phyloP scores from a whole-genome alignment of 2,797 vertebrate species.

The Ara ararauna region DNA sequence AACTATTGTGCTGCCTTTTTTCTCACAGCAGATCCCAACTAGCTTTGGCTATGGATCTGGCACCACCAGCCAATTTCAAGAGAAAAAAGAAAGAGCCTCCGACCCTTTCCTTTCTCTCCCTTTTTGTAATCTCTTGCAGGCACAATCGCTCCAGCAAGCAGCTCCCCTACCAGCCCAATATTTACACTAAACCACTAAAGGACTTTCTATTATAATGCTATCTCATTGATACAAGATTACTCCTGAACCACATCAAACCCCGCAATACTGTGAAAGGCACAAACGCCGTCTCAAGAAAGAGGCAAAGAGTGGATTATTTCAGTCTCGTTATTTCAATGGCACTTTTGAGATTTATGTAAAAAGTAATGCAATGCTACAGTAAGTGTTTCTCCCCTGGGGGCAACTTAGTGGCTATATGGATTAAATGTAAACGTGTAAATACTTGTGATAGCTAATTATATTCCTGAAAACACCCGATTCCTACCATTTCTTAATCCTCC shows the following conservation, averaged over 20 bases:
- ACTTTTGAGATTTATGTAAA: constrained; percentile 71
- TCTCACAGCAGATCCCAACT: constrained; percentile 65
- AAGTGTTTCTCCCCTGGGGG: constrained; percentile 62
- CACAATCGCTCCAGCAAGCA: constrained; percentile 66
- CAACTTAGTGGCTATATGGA: constrained; percentile 20
- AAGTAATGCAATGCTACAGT: constrained; percentile 70
- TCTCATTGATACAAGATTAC: constrained; percentile 73
- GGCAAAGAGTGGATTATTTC: constrained; percentile 66
- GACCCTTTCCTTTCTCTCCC: constrained; percentile 72
- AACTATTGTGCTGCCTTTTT: constrained; percentile 60
- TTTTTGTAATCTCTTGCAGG: constrained; percentile 70
- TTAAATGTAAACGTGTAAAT: constrained; percentile 8
- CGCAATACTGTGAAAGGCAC: constrained; percentile 53
- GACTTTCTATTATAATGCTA: constrained; percentile 72
- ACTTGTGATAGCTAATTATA: constrained; percentile 28
- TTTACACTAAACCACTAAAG: constrained; percentile 74
- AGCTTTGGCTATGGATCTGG: constrained; percentile 60
- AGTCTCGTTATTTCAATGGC: constrained; percentile 50
- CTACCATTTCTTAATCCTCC: constrained; percentile 20
- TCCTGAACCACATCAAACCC: constrained; percentile 71
- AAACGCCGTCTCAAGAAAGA: constrained; percentile 63
- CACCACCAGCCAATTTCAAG: constrained; percentile 65
- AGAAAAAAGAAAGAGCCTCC: constrained; percentile 49
- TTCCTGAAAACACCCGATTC: constrained; percentile 37
- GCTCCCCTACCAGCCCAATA: constrained; percentile 72